Conservation (phyloP, 2,113 vertebrate species). For the Lonchura striata region DNA sequence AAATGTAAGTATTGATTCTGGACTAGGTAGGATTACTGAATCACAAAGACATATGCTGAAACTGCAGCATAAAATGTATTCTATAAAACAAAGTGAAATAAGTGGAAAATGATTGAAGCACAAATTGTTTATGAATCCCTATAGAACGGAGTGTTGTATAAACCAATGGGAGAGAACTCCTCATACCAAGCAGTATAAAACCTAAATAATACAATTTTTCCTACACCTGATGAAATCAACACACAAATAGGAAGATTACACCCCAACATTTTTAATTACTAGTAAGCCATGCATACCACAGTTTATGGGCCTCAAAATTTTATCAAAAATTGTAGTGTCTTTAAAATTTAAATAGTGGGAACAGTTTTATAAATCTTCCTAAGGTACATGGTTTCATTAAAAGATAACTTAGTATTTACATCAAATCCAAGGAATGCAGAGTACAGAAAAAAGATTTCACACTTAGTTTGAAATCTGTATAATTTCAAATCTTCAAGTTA, state of each 20-base stretch:
- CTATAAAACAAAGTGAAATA: slow-evolving; percentile 23
- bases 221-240: not conserved
- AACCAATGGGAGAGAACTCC: not conserved
- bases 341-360: not conserved
- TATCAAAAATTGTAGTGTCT: not conserved
- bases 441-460: not conserved
- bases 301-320: not conserved
- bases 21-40: not conserved
- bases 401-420: not conserved
- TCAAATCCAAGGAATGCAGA: not conserved
- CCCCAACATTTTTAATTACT: not conserved
- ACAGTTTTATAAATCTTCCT: not conserved
- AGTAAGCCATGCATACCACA: not conserved
- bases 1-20: slow-evolving; percentile 21
- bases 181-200: not conserved
- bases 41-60: slow-evolving; percentile 13
- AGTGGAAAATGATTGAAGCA: not conserved
- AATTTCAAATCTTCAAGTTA: not conserved
- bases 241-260: not conserved
- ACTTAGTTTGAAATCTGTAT: not conserved
- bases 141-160: not conserved
- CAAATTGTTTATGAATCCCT: slow-evolving; percentile 30
- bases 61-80: slow-evolving; percentile 18
- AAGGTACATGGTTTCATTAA: not conserved
- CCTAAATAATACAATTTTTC: not conserved